Conservation (phyloP, 2,113 vertebrate genomes). For the Eurystomus gularis region DNA sequence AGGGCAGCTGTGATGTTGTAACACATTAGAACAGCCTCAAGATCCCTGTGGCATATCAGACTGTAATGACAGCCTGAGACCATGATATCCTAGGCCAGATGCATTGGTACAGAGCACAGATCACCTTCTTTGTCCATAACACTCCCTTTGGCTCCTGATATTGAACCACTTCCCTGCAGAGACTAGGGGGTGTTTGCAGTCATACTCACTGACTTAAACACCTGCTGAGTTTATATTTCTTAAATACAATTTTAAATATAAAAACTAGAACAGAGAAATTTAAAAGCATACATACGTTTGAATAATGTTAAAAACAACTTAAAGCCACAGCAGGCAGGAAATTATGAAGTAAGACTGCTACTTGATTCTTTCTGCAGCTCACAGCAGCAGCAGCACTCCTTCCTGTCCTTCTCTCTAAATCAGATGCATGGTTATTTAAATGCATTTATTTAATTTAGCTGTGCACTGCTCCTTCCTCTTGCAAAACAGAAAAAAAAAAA, state of each 20-base stretch:
- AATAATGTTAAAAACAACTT: not conserved
- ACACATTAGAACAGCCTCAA: not conserved
- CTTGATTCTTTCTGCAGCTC: not conserved
- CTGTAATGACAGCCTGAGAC: not conserved
- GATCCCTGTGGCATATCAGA: not conserved
- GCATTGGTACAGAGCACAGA: not conserved
- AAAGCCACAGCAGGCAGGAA: not conserved
- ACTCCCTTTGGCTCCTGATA: not conserved
- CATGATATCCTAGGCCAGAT: not conserved
- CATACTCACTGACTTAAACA: not conserved
- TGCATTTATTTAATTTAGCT: slow-evolving; percentile 20
- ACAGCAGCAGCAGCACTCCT: not conserved
- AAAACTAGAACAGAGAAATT: not conserved
- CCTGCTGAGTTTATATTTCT: not conserved
- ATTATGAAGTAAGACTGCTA: not conserved
- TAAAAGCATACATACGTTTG: not conserved
- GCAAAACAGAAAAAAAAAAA: slow-evolving; percentile 12
- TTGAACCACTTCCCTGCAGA: not conserved
- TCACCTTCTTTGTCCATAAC: not conserved
- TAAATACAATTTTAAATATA: not conserved
- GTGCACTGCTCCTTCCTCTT: not conserved
- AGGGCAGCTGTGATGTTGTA: not conserved
- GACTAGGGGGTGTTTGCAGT: not conserved
- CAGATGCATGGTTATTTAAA: not conserved
- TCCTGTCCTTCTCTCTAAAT: not conserved